These are phyloP conservation scores for Lasioglossum calceatum DNA, from an alignment of 2,888 invertebrate genomes.

Conservation along the genomic window DNA sequence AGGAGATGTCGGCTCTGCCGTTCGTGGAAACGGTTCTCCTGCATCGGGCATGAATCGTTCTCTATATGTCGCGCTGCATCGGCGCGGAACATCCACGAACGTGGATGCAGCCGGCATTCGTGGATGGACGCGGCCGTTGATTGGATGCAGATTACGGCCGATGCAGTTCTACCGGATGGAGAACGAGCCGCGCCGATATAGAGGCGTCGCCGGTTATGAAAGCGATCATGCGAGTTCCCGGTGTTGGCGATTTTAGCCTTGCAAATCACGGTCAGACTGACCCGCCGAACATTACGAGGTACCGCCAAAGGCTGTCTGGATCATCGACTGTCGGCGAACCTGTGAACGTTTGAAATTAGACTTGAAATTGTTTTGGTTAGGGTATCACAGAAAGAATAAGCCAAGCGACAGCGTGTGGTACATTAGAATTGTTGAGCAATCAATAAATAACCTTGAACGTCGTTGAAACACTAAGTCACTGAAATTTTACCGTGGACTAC, in stretches of 20 bases:
- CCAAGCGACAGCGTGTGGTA: too few species aligned
- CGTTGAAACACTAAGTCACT: too few species aligned
- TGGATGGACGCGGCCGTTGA: constrained; percentile 26
- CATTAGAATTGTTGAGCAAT: too few species aligned
- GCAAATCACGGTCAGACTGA: constrained; percentile 33
- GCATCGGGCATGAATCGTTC: constrained; percentile 55
- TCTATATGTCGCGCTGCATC: constrained; percentile 57
- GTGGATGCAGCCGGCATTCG: constrained; percentile 23
- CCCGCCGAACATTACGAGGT: constrained; percentile 10
- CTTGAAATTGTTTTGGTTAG: too few species aligned
- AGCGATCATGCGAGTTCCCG: constrained; percentile 8
- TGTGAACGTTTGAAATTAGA: too few species aligned
- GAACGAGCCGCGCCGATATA: neutral
- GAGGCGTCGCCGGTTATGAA: constrained; percentile 37
- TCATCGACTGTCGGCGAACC: neutral
- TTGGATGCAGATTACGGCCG: constrained; percentile 63
- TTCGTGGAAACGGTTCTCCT: constrained; percentile 74
- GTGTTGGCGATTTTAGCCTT: constrained; percentile 12
- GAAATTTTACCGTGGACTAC: too few species aligned
- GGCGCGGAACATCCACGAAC: neutral
- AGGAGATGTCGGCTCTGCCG: constrained; percentile 73
- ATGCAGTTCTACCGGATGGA: constrained; percentile 56
- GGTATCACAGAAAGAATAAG: too few species aligned
- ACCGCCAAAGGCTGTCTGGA: neutral
- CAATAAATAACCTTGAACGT: too few species aligned